A percentile compares a stretch with the other conserved stretches of the same genome.
These are phyloP conservation scores for Xanthorhoe designata DNA, from an alignment of 2,888 invertebrate genomes.

Conservation along the genomic window DNA sequence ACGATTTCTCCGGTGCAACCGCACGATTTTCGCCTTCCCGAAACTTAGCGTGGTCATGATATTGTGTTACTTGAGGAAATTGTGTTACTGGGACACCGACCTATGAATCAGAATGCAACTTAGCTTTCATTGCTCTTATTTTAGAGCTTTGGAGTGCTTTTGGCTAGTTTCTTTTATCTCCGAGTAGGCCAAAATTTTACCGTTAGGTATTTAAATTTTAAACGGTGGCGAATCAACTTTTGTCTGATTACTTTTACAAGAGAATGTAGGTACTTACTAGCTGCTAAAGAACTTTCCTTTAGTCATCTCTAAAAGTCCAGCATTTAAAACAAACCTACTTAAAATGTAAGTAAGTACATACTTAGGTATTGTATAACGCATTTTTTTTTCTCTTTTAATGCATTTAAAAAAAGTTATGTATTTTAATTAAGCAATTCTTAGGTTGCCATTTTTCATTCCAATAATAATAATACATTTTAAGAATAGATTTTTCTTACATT, in stretches of 20 bases:
- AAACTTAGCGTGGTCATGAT: conserved; percentile 50
- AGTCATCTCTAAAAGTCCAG: background rate
- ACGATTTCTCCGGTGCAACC: conserved; percentile 74
- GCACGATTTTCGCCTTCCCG: conserved; percentile 60
- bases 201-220: conserved; percentile 28
- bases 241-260: conserved; percentile 16
- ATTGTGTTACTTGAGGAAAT: conserved; percentile 42
- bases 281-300: background rate
- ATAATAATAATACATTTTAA: too few species aligned
- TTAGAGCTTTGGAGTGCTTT: conserved; percentile 27
- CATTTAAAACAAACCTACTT: background rate
- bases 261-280: background rate
- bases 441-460: too few species aligned
- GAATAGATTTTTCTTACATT: too few species aligned
- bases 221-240: conserved; percentile 11
- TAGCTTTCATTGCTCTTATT: conserved; percentile 31
- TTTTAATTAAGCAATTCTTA: too few species aligned
- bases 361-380: too few species aligned
- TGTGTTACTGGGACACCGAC: conserved; percentile 40
- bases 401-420: too few species aligned
- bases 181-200: conserved; percentile 26
- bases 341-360: too few species aligned
- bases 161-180: conserved; percentile 23
- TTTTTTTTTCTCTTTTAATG: too few species aligned
- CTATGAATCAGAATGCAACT: conserved; percentile 37